Percentiles rank a stretch among this genome's conserved stretches.
phyloP scores from a whole-genome alignment of 2,888 invertebrate genomes.

The Terebella lapidaria region DNA sequence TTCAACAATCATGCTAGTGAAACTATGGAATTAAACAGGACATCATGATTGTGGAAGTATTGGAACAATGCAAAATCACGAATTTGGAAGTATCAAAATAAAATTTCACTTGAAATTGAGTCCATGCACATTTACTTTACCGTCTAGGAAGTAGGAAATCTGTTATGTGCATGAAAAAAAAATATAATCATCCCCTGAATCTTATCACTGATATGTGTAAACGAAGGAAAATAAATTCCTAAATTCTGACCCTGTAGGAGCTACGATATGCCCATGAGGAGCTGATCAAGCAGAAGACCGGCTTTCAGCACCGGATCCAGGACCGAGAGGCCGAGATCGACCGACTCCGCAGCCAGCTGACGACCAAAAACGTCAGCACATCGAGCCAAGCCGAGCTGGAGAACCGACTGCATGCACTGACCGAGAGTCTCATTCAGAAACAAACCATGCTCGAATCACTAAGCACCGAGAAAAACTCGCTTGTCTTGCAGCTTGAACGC shows the following conservation, averaged over 20 bases:
- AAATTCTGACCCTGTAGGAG: constrained; percentile 57
- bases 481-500: constrained; percentile 77
- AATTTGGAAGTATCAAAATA: no score
- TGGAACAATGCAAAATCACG: no score
- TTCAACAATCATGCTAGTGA: no score
- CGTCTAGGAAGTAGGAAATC: no score
- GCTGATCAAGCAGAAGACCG: constrained; percentile 56
- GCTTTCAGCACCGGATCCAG: constrained; percentile 56
- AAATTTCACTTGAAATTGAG: no score
- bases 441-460: constrained; percentile 79
- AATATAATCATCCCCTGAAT: no score
- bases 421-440: constrained; percentile 78
- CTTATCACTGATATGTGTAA: no score
- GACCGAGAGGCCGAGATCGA: constrained; percentile 62
- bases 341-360: constrained; percentile 58
- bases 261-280: constrained; percentile 60
- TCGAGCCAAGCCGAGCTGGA: constrained; percentile 55
- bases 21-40: no score
- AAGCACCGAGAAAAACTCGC: constrained; percentile 78
- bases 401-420: constrained; percentile 59
- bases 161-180: no score
- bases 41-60: no score
- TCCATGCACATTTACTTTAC: no score
- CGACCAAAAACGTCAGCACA: constrained; percentile 47
- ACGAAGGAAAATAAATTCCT: no score